Evolutionary conservation across 2,113 vertebrate species (phyloP).

Genomic region (Polyodon spathula): DNA sequence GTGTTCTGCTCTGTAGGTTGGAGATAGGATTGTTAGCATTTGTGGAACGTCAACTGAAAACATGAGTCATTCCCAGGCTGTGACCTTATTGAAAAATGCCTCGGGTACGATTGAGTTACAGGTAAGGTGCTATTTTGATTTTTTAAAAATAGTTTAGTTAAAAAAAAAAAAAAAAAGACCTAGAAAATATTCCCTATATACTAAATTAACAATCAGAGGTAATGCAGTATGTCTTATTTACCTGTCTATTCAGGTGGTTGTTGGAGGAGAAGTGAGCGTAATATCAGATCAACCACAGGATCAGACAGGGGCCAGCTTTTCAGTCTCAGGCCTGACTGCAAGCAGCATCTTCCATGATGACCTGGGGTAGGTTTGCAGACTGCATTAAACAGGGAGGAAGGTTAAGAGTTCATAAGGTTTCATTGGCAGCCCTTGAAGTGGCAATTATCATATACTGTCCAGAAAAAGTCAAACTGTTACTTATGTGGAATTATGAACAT

Average conservation of each 20-base stretch:
- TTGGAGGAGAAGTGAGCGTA: slow-evolving; percentile 81
- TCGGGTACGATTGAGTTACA: slow-evolving; percentile 78
- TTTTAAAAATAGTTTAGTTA: background rate
- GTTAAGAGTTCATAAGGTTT: too few species aligned
- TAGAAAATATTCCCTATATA: background rate
- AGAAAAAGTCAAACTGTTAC: too few species aligned
- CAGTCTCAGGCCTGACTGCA: slow-evolving; percentile 57
- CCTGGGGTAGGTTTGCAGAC: slow-evolving; percentile 68
- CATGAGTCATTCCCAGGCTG: slow-evolving; percentile 88
- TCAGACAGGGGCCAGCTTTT: slow-evolving; percentile 38
- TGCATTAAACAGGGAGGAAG: too few species aligned
- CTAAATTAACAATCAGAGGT: too few species aligned
- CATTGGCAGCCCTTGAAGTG: too few species aligned
- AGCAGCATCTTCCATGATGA: slow-evolving; percentile 89
- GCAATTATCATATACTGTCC: too few species aligned
- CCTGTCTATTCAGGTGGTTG: slow-evolving; percentile 62
- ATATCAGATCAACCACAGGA: slow-evolving; percentile 71
- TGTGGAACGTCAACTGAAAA: slow-evolving; percentile 78
- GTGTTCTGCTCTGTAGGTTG: slow-evolving; percentile 59
- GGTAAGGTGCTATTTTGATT: slow-evolving; percentile 50
- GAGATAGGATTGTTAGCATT: slow-evolving; percentile 85
- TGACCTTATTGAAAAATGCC: slow-evolving; percentile 79
- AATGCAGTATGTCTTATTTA: background rate
- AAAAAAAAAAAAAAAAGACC: background rate
- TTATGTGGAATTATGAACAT: too few species aligned